Percentiles rank a stretch among this genome's conserved stretches.
Conservation (phyloP, 2,113 vertebrate species). For the Prionailurus bengalensis region DNA sequence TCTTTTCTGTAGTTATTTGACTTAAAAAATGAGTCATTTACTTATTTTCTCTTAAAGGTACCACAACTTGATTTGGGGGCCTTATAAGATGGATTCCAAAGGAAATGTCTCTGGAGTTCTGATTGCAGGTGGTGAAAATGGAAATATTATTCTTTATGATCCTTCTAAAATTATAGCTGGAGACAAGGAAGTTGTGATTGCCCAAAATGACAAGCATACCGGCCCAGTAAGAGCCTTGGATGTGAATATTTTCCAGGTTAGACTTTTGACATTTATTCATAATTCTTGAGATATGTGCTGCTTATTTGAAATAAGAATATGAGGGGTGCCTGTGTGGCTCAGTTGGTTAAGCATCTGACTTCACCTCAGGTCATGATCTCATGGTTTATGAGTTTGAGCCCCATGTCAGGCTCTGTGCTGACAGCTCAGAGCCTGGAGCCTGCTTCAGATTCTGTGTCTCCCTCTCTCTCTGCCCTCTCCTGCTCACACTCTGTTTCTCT, state of each 20-base stretch:
- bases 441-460: too few species aligned
- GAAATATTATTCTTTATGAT: conserved; percentile 96
- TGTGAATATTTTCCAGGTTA: conserved; percentile 96
- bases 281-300: background rate
- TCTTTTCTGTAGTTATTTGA: conserved; percentile 32
- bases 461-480: too few species aligned
- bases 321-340: background rate
- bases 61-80: conserved; percentile 97
- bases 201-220: conserved; percentile 94
- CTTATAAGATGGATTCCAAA: conserved; percentile 88
- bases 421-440: too few species aligned
- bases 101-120: conserved; percentile 92
- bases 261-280: conserved; percentile 58
- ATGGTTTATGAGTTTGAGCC: too few species aligned
- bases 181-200: conserved; percentile 92
- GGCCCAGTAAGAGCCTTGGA: conserved; percentile 97
- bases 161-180: conserved; percentile 94
- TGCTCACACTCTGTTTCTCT: too few species aligned
- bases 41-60: conserved; percentile 90
- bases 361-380: too few species aligned
- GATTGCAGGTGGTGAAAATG: conserved; percentile 97
- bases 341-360: too few species aligned
- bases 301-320: conserved; percentile 23
- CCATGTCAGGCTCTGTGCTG: too few species aligned
- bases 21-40: background rate